phyloP scores from a whole-genome alignment of 2,888 invertebrate species.

The Drosophila monieri region DNA sequence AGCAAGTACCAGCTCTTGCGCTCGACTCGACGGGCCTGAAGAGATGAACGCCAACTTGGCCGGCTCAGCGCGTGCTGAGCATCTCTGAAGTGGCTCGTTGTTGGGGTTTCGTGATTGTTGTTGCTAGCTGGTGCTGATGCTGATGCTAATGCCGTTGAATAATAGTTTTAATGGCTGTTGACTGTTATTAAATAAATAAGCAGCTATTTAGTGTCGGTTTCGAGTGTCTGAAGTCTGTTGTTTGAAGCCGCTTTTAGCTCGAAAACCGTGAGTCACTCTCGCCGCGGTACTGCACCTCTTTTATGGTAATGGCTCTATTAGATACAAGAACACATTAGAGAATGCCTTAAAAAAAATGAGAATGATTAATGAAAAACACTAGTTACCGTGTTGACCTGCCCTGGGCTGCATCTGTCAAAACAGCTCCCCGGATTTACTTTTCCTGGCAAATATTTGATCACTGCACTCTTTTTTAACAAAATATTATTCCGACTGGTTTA shows the following conservation, averaged over 20 bases:
- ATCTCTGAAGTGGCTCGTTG: constrained; percentile 30
- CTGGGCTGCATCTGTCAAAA: constrained; percentile 11
- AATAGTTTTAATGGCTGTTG: constrained; percentile 64
- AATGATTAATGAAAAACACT: neutral
- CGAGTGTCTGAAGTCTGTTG: constrained; percentile 22
- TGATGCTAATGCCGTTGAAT: constrained; percentile 43
- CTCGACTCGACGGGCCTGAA: constrained; percentile 18
- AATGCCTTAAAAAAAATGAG: no score
- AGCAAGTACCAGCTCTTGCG: constrained; percentile 24
- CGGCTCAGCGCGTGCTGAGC: neutral
- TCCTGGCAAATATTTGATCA: constrained; percentile 20
- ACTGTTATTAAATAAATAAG: constrained; percentile 67
- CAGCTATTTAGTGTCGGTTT: constrained; percentile 52
- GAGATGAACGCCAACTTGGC: neutral
- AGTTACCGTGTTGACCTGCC: neutral
- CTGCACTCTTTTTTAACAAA: constrained; percentile 7
- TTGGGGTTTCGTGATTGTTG: constrained; percentile 29
- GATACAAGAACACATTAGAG: neutral
- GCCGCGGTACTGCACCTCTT: neutral
- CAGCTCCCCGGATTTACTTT: constrained; percentile 18
- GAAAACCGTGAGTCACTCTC: constrained; percentile 14
- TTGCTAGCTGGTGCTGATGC: constrained; percentile 33
- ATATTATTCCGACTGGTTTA: constrained; percentile 22
- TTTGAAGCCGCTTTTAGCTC: constrained; percentile 33
- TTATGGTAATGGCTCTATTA: constrained; percentile 1